phyloP scores from a whole-genome alignment of 2,797 vertebrate species.

The Sebastes minor region DNA sequence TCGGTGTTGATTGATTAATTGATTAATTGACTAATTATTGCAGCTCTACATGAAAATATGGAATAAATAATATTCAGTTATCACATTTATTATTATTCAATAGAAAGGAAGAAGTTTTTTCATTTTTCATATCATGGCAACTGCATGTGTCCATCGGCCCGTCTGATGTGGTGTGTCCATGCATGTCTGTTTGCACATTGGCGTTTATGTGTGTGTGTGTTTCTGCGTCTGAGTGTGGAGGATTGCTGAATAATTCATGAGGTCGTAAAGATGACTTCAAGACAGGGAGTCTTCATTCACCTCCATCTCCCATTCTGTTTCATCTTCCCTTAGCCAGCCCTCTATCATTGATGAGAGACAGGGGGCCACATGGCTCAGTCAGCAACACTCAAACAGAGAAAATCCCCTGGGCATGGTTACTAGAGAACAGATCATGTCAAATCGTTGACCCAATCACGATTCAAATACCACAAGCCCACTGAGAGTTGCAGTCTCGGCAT shows the following conservation, averaged over 20 bases:
- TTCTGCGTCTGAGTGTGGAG: background rate
- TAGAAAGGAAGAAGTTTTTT: background rate
- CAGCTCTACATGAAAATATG: background rate
- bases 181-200: background rate
- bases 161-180: slow-evolving; percentile 3
- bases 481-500: slow-evolving; percentile 39
- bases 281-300: slow-evolving; percentile 67
- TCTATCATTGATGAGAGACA: slow-evolving; percentile 76
- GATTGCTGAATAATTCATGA: slow-evolving; percentile 73
- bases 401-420: slow-evolving; percentile 69
- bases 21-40: background rate
- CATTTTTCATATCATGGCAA: background rate
- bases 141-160: background rate
- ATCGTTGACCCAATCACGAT: slow-evolving; percentile 72
- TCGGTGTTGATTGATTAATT: background rate
- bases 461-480: slow-evolving; percentile 60
- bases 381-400: slow-evolving; percentile 65
- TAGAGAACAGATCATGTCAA: slow-evolving; percentile 73
- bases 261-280: slow-evolving; percentile 69
- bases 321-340: slow-evolving; percentile 66
- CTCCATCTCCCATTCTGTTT: slow-evolving; percentile 73
- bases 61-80: background rate
- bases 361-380: slow-evolving; percentile 61
- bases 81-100: background rate
- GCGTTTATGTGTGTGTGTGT: background rate